These are phyloP conservation scores for Cossypha heuglini DNA, from an alignment of 2,797 vertebrate species.

Conservation along the genomic window DNA sequence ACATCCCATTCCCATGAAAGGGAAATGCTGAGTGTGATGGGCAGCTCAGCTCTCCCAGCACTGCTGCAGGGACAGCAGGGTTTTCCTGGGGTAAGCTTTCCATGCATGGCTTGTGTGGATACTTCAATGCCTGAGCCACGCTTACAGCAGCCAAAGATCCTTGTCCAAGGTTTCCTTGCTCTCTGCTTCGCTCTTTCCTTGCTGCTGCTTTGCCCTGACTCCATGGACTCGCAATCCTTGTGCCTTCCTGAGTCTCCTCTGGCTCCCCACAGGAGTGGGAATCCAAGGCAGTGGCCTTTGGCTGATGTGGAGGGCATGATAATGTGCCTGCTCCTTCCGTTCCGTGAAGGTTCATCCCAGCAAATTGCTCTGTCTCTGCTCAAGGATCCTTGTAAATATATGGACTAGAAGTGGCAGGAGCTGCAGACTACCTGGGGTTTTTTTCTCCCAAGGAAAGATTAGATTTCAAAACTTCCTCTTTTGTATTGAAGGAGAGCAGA, in stretches of 20 bases:
- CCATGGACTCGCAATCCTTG: neutral
- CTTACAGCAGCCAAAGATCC: neutral
- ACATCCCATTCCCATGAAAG: neutral
- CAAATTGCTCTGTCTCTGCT: slow-evolving; percentile 32
- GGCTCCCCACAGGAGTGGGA: neutral
- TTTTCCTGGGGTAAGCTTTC: neutral
- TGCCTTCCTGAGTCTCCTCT: neutral
- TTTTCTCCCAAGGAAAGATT: neutral
- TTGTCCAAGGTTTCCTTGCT: neutral
- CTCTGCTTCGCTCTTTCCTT: neutral
- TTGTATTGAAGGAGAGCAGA: neutral
- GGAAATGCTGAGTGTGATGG: neutral
- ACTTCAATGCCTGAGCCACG: accelerated
- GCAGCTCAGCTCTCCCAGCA: neutral
- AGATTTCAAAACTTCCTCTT: neutral
- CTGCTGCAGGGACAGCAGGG: neutral
- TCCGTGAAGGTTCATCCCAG: neutral
- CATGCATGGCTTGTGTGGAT: neutral
- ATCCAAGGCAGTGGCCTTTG: neutral
- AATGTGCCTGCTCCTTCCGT: neutral
- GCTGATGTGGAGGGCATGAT: neutral
- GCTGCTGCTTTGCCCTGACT: neutral
- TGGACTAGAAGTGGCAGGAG: neutral
- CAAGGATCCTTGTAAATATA: slow-evolving; percentile 45
- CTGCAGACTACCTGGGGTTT: neutral